Evolutionary conservation across 2,797 vertebrate species (phyloP).

Genomic region (Streptopelia turtur): DNA sequence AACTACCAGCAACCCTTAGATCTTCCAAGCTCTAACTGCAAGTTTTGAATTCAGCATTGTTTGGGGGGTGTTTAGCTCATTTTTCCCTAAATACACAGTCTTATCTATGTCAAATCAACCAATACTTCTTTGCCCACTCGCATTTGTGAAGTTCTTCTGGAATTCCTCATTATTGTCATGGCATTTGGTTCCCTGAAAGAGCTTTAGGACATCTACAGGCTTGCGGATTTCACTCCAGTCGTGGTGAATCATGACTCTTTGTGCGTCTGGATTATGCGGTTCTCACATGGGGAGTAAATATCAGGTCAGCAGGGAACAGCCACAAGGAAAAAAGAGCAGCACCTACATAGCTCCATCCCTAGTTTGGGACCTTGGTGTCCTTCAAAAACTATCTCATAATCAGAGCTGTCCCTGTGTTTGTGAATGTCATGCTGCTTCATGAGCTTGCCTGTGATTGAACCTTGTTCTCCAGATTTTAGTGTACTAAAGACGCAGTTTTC

Average conservation of each 20-base stretch:
- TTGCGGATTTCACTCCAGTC: neutral
- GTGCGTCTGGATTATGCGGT: neutral
- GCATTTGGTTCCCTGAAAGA: neutral
- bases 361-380: fast-evolving
- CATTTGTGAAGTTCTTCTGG: neutral
- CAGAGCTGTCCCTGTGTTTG: neutral
- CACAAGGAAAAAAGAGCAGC: neutral
- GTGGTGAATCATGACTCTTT: neutral
- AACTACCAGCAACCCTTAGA: neutral
- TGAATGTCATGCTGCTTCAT: neutral
- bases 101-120: neutral
- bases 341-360: neutral
- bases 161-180: neutral
- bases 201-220: neutral
- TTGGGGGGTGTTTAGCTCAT: neutral
- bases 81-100: neutral
- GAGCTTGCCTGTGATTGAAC: neutral
- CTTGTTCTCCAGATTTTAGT: neutral
- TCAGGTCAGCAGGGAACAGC: neutral
- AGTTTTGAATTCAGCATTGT: neutral
- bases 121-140: neutral
- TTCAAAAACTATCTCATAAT: neutral
- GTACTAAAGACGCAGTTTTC: neutral
- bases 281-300: neutral
- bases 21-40: neutral